Evolutionary conservation across 2,797 vertebrate genomes (phyloP), one percentile per base, ranked within the genome.

Genomic region (Lateolabrax maculatus): DNA sequence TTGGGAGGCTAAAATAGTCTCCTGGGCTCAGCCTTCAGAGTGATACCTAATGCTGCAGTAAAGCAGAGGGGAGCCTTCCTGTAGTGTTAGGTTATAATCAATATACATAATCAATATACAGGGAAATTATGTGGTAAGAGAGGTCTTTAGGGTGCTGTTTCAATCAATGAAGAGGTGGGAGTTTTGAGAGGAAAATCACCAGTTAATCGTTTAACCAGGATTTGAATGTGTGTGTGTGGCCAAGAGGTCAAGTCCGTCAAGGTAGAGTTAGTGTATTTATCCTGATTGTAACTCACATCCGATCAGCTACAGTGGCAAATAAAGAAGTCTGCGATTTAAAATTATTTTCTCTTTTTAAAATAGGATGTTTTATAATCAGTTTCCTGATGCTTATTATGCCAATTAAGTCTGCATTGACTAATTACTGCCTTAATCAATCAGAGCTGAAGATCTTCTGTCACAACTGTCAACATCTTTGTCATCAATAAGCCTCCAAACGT

Each of bases 61-160:
- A 88, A 71, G 84, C 69, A n/a, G 46, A 55, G 85, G 62, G 68
- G 57, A 87, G 79, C 76, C 68, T 56, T 93, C 89, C 89, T 87
- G 89, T 88, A 92, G 87, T 84, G 90, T 90, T 87, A 90, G 87
- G 84, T 88, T 73, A 80, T 92, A 85, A 95, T 95, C 94, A 92
- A 95, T 95, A 94, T 92, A 94, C 93, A 93, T 94, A 91, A 95
- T 95, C 92, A 91, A 95, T 95, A 94, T 93, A 95, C 92, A 92
- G 91, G 93, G 91, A 94, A 95, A 94, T 95, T 25, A 93, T 93
- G 92, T 91, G 86, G 88, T 95, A 91, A 93, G 87, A 85, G 89
- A 84, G 81, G 91, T 89, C 94, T 95, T 92, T 83, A 86, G 92
- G 90, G 93, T 85, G 84, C 79, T 75, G 78, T 67, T 88, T 77